Evolutionary conservation across 2,888 invertebrate genomes (phyloP), one percentile per base, ranked within the genome.

Genomic region (Lycophotia porphyrea): DNA sequence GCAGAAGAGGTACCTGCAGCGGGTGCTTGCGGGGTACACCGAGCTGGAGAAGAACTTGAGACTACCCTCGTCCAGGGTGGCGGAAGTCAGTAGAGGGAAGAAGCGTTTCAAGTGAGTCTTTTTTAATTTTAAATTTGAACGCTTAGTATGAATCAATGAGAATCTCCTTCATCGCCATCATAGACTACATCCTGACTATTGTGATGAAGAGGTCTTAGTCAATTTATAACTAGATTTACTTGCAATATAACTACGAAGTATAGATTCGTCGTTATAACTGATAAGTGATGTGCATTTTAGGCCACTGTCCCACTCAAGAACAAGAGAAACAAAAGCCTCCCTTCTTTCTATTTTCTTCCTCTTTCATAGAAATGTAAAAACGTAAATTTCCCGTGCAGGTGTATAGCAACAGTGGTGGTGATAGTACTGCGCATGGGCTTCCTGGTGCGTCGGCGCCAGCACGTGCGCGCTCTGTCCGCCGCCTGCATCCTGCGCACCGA

Each of bases 1-100:
- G 97, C 99, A 99, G 96, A 99, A 99, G 94, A 97, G 98, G 34
- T 99, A 99, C 93, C 95, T 99, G 72, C 97, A 98, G 82, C 97
- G 98, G 27, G 97, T 98, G 77, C 91, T 98, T 64, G 93, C 94
- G 1, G 96, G 96, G 0, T 96, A 96, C 93, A 71, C 94, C 91
- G 81, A 97, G 96, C 64, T 98, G 93, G 96, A 97, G 97, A 91
- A 94, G 89, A 74, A 93, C 90, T 93, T 89, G 91, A 85, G 93
- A 0, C 85, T 91, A 63, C 91, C 90, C 21, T 78, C 84, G 7
- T 79, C 85, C 49, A 71, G 76, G 88, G 72, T 89, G 88, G 73
- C 87, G 73, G 81, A 87, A 55, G 78, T 80, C 72, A 87, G 87
- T 76, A 74, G 64, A 9, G 90, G 88, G 49, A 90, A 89, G 84